Evolutionary conservation across 1,140 invertebrate genomes (phyloP).

Genomic region (Brachionus manjavacas): DNA sequence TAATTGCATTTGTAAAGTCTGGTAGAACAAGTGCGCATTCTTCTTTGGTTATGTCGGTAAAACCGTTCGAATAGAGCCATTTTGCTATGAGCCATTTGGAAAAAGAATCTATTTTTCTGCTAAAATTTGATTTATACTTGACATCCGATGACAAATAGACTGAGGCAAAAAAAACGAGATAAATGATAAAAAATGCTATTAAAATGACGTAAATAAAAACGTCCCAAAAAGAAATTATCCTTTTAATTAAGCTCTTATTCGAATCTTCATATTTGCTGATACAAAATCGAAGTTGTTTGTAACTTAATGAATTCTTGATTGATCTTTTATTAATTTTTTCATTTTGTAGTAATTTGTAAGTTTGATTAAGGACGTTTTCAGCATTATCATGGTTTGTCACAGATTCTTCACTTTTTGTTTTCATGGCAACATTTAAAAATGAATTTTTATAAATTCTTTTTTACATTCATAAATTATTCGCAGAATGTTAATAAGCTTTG

Average conservation of each 20-base stretch:
- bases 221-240: not conserved
- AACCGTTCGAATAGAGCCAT: slow-evolving; percentile 25
- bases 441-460: not conserved
- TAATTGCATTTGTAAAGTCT: slow-evolving; percentile 61
- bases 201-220: not conserved
- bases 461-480: not conserved
- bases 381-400: not conserved
- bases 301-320: not conserved
- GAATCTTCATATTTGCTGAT: not conserved
- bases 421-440: not conserved
- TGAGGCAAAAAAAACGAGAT: not conserved
- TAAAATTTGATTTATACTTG: not conserved
- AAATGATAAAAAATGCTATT: not conserved
- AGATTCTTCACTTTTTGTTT: not conserved
- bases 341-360: not conserved
- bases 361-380: not conserved
- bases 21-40: slow-evolving; percentile 61
- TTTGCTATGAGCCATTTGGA: not conserved
- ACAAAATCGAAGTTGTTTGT: not conserved
- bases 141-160: not conserved
- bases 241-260: not conserved
- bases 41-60: slow-evolving; percentile 44
- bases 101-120: not conserved
- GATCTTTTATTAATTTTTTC: not conserved
- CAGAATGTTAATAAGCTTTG: not conserved